Base-by-base conservation (phyloP, 2,888 invertebrate species). In the Meteorus colon region DNA sequence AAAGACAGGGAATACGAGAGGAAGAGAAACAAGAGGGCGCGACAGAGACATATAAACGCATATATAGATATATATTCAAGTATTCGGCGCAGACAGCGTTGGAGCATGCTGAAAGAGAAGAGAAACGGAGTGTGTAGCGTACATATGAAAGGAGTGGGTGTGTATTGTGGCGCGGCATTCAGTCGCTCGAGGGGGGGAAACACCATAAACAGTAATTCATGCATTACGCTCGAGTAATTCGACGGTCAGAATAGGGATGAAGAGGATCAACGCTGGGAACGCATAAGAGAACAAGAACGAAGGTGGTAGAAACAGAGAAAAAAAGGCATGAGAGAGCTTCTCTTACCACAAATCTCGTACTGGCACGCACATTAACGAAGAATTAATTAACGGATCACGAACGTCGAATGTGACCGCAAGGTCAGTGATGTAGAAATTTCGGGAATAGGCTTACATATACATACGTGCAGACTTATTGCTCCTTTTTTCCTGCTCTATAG, bases 331-430 rank as follows among this genome's bases (percentile, higher is more conserved):
- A 63, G n/a, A 14, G 65, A 12, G n/a, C 8, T 27, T 48, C 73
- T 79, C 81, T 83, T 81, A 80, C 78, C 74, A 74, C 76, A 77
- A 79, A 80, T 77, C 82, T 83, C 83, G 79, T 74, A 66, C 77
- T 79, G 76, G 69, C 79, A 77, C 75, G 78, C 77, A 77, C 74
- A 73, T 80, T 83, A 85, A 82, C 81, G 79, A 81, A 81, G 80
- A 80, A 82, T 81, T 83, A 82, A 81, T 84, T 82, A 82, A 83
- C 80, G 82, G 81, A 81, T 82, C 81, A 79, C 77, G 78, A 72
- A 24, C 37, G 71, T 19, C 63, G 41, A 67, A 55, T 34, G 27
- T 63, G 34, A 8, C 45, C 29, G 63, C 63, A 68, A 77, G 76
- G 76, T 74, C 78, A 71, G 55, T 77, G 77, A 77, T 67, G 76